Evolutionary conservation across 2,113 vertebrate species (phyloP).

Genomic region (Excalfactoria chinensis): DNA sequence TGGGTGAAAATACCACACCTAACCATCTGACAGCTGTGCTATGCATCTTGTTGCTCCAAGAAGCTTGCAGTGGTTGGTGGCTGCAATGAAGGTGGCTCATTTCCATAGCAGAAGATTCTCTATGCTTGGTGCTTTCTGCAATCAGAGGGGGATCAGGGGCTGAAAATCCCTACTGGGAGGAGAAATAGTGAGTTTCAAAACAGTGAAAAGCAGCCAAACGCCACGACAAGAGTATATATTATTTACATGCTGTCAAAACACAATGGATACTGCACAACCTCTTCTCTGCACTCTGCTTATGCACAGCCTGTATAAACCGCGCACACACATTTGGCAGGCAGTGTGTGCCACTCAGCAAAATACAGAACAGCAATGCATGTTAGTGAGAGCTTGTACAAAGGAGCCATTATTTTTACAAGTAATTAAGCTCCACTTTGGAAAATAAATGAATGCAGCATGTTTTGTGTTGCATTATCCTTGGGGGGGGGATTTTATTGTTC

Average conservation of each 20-base stretch:
- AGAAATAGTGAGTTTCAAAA: conserved; percentile 16
- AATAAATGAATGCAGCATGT: conserved; percentile 36
- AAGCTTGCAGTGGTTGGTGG: accelerated
- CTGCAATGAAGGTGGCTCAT: neutral
- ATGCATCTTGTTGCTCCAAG: accelerated
- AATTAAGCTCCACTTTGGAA: conserved; percentile 25
- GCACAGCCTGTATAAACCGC: neutral
- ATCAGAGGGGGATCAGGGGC: neutral
- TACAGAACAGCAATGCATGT: conserved; percentile 27
- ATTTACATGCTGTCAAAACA: conserved; percentile 23
- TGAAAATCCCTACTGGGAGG: neutral
- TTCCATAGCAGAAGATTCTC: neutral
- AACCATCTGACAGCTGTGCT: neutral
- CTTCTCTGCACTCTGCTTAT: neutral
- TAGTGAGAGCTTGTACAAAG: conserved; percentile 45
- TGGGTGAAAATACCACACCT: neutral
- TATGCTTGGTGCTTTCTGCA: neutral
- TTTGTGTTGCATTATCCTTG: conserved; percentile 53
- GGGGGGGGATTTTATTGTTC: conserved; percentile 43
- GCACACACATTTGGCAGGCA: conserved; percentile 8
- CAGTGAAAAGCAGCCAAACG: neutral
- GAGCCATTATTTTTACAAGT: conserved; percentile 62
- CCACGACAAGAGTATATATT: neutral
- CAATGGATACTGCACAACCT: neutral
- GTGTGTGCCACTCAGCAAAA: conserved; percentile 42